Conservation (phyloP, 2,113 vertebrate species). For the Daphoenositta chrysoptera region DNA sequence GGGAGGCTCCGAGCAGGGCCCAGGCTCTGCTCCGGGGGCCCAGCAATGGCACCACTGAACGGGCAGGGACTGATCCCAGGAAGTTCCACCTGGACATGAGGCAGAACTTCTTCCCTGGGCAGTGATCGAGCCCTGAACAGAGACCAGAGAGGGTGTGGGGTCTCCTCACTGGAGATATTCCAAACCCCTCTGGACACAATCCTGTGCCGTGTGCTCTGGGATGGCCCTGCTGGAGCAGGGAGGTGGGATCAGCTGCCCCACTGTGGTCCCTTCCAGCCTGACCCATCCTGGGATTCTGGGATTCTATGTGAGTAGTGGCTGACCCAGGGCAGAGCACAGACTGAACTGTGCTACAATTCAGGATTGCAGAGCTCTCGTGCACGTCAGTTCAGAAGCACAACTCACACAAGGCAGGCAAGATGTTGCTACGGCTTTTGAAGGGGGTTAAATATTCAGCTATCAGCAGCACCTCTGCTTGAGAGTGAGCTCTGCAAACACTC, state of each 20-base stretch:
- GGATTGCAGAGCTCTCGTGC: background rate
- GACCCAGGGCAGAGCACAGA: background rate
- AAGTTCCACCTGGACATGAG: background rate
- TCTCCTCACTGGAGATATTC: background rate
- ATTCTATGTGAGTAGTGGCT: background rate
- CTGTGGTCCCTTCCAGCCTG: background rate
- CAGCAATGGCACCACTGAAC: background rate
- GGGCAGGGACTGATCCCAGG: background rate
- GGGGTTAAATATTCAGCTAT: background rate
- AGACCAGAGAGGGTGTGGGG: background rate
- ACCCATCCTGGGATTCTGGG: background rate
- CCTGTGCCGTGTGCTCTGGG: background rate
- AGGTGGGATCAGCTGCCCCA: background rate
- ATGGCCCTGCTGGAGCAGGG: background rate
- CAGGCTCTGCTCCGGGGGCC: background rate
- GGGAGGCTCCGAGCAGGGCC: background rate
- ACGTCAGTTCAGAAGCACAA: background rate
- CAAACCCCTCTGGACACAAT: accelerated
- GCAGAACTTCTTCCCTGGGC: background rate
- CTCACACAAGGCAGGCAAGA: background rate
- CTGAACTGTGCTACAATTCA: background rate
- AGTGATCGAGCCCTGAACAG: accelerated
- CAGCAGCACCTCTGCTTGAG: background rate
- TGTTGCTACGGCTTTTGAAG: accelerated
- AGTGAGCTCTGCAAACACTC: background rate